These are phyloP conservation scores for Nezara viridula DNA, from an alignment of 2,888 invertebrate genomes.

Conservation along the genomic window DNA sequence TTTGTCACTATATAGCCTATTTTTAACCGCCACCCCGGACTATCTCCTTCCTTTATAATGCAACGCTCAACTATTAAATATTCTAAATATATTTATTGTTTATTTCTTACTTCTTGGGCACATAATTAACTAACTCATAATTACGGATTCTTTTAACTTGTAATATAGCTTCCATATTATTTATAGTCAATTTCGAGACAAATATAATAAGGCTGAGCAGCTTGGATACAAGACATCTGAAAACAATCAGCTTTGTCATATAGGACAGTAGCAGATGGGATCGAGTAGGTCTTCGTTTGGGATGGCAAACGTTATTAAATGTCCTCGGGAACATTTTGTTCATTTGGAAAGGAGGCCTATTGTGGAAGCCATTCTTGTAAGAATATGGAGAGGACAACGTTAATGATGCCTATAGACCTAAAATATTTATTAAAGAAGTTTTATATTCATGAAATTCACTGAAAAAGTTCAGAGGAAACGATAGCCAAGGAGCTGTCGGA, in stretches of 20 bases:
- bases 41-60: too few species aligned
- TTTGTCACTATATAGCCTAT: too few species aligned
- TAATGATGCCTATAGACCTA: too few species aligned
- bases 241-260: slow-evolving; percentile 24
- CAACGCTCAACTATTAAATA: too few species aligned
- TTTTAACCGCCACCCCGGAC: too few species aligned
- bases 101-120: neutral
- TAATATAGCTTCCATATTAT: neutral
- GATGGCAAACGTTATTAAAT: neutral
- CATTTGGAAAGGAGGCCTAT: neutral
- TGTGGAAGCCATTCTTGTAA: neutral
- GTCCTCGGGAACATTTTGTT: neutral
- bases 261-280: neutral
- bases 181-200: neutral
- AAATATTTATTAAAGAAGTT: too few species aligned
- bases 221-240: neutral
- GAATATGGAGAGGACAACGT: too few species aligned
- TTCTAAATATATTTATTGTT: too few species aligned
- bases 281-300: neutral
- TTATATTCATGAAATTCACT: too few species aligned
- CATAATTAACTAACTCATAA: neutral
- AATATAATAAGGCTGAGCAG: neutral
- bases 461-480: too few species aligned
- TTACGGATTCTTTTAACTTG: neutral
- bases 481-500: too few species aligned